Evolutionary conservation across 1,140 invertebrate species (phyloP).

Genomic region (Penaeus vannamei): DNA sequence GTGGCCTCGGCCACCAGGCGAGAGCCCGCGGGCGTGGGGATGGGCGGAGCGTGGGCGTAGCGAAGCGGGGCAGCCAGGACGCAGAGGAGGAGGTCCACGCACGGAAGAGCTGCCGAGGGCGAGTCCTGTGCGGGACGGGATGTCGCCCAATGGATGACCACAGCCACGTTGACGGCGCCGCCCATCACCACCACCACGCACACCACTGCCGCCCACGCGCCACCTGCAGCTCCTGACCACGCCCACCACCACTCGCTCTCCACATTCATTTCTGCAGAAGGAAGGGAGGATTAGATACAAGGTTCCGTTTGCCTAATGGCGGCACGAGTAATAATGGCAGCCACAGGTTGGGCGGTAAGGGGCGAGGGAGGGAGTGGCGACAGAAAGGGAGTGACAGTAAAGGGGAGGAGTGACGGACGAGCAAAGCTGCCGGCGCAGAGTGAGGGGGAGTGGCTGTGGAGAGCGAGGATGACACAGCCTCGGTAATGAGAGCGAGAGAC

Average conservation of each 20-base stretch:
- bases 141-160: conserved; percentile 25
- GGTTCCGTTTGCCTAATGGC: too few species aligned
- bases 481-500: too few species aligned
- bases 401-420: too few species aligned
- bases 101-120: neutral
- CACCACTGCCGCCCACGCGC: conserved; percentile 32
- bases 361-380: too few species aligned
- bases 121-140: conserved; percentile 1
- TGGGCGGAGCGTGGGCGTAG: conserved; percentile 1
- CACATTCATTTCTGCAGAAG: conserved; percentile 7
- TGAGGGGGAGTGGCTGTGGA: too few species aligned
- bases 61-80: conserved; percentile 32
- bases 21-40: neutral
- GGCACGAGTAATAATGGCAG: too few species aligned
- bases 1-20: too few species aligned
- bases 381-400: too few species aligned
- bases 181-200: conserved; percentile 27
- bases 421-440: too few species aligned
- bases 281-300: neutral
- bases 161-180: conserved; percentile 31
- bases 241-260: conserved; percentile 5
- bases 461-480: too few species aligned
- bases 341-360: too few species aligned
- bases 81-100: conserved; percentile 39
- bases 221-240: conserved; percentile 8